These are phyloP conservation scores for Microtus oregoni DNA, from an alignment of 2,113 vertebrate genomes.

Conservation along the genomic window DNA sequence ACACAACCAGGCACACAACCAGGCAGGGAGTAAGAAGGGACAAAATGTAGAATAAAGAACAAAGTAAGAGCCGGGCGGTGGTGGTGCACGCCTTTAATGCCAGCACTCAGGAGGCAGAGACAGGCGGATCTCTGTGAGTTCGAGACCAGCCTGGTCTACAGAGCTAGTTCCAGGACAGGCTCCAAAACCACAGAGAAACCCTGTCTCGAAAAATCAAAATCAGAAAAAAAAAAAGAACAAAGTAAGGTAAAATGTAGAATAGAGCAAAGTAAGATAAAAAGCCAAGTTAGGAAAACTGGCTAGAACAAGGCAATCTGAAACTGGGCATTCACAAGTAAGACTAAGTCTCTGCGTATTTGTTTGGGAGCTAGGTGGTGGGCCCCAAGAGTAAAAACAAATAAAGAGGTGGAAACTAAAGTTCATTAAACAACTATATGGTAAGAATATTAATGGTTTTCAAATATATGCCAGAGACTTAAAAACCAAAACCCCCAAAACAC, in stretches of 20 bases:
- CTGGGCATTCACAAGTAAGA: background rate
- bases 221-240: too few relatives aligned
- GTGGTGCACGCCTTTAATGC: too few relatives aligned
- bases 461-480: background rate
- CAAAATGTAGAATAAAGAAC: background rate
- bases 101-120: too few relatives aligned
- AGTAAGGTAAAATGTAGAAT: too few relatives aligned
- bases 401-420: background rate
- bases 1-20: background rate
- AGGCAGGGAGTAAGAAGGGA: background rate
- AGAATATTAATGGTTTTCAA: conserved; percentile 39
- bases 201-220: too few relatives aligned
- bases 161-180: too few relatives aligned
- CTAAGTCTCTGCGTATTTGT: background rate
- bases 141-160: too few relatives aligned
- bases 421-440: background rate
- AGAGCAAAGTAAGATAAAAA: too few relatives aligned
- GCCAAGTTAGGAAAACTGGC: background rate
- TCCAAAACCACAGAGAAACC: too few relatives aligned
- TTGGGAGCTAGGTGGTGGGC: background rate
- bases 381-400: background rate
- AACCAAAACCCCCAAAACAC: background rate
- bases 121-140: too few relatives aligned
- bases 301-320: background rate
- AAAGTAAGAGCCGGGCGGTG: too few relatives aligned